Percentiles rank a stretch among this genome's conserved stretches.
Evolutionary conservation across 2,888 invertebrate genomes (phyloP).

Genomic region (Thelaira solivaga): DNA sequence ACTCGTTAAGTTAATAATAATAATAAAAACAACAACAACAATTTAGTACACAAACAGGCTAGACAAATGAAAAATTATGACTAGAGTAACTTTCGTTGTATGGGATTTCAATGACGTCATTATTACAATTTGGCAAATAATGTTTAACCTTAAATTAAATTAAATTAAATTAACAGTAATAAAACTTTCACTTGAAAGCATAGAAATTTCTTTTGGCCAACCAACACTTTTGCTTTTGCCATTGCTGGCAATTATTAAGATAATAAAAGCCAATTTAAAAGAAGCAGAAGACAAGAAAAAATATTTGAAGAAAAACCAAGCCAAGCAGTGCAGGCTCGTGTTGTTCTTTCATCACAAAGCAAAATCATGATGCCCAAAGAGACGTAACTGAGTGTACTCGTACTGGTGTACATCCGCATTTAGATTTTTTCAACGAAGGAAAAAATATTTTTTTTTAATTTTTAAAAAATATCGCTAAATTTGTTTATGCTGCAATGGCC

Average conservation of each 20-base stretch:
- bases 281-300: not conserved
- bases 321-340: not conserved
- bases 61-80: not conserved
- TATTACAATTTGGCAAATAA: slow-evolving; percentile 37
- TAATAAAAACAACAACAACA: slow-evolving; percentile 6
- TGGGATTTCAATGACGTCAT: slow-evolving; percentile 44
- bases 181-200: slow-evolving; percentile 58
- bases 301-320: not conserved
- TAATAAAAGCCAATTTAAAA: slow-evolving; percentile 12
- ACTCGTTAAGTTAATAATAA: slow-evolving; percentile 14
- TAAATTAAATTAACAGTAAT: not conserved
- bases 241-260: slow-evolving; percentile 10
- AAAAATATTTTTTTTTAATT: too few species aligned
- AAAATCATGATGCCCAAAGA: not conserved
- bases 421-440: too few species aligned
- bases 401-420: slow-evolving; percentile 25
- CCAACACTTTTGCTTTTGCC: slow-evolving; percentile 40
- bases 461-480: too few species aligned
- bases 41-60: too few species aligned
- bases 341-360: not conserved
- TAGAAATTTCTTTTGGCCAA: slow-evolving; percentile 56
- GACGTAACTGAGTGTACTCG: not conserved
- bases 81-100: slow-evolving; percentile 46
- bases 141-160: not conserved
- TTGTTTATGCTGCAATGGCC: too few species aligned